phyloP scores from a whole-genome alignment of 2,113 vertebrate genomes.

The Phylloscopus whistleri region DNA sequence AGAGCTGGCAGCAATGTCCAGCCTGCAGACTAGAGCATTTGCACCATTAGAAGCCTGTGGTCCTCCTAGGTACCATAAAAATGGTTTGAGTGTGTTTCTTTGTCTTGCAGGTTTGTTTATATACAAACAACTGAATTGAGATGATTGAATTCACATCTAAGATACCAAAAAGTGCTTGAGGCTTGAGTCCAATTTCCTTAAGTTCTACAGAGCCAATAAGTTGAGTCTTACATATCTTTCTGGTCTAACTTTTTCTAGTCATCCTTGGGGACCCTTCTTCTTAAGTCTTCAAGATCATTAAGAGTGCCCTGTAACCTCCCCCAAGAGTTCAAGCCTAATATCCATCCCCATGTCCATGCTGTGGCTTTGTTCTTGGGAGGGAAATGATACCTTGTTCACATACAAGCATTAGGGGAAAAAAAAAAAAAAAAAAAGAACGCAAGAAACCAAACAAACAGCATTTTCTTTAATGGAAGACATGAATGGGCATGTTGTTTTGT shows the following conservation, averaged over 20 bases:
- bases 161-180: background rate
- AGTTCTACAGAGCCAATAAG: background rate
- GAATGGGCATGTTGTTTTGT: constrained; percentile 23
- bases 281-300: background rate
- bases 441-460: constrained; percentile 1
- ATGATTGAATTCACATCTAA: background rate
- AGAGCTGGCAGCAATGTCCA: background rate
- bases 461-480: constrained; percentile 22
- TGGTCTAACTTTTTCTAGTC: background rate
- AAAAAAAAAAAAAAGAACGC: background rate
- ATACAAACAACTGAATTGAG: background rate
- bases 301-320: background rate
- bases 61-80: background rate
- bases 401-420: background rate
- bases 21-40: background rate
- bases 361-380: constrained; percentile 5
- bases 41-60: background rate
- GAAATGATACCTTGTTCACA: background rate
- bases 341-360: background rate
- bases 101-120: background rate
- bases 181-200: background rate
- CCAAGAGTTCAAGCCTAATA: background rate
- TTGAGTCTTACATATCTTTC: background rate
- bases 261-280: background rate
- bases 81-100: background rate